A percentile compares a stretch with the other conserved stretches of the same genome.
These are phyloP conservation scores for Squalus acanthias DNA, from an alignment of 2,797 vertebrate genomes.

Conservation along the genomic window DNA sequence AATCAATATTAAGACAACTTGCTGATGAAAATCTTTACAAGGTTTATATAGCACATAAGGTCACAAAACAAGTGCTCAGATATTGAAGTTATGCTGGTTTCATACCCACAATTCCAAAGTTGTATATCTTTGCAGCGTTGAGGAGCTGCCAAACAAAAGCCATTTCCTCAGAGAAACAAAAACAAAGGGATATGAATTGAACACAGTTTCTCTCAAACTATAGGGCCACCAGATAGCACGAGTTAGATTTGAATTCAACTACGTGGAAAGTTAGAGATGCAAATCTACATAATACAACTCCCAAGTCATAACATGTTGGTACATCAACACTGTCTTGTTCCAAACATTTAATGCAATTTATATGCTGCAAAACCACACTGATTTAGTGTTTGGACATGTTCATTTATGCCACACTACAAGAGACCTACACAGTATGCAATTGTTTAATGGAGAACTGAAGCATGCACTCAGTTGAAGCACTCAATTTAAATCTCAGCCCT, in stretches of 20 bases:
- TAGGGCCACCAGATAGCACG: neutral
- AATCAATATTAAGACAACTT: neutral
- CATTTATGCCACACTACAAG: neutral
- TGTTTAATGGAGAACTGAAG: neutral
- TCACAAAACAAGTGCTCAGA: neutral
- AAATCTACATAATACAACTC: neutral
- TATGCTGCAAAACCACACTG: neutral
- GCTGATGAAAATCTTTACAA: neutral
- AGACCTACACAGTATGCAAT: neutral
- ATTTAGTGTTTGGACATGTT: neutral
- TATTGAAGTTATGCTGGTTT: neutral
- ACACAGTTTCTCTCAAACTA: neutral
- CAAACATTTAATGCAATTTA: neutral
- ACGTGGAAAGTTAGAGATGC: neutral
- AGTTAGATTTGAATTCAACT: neutral
- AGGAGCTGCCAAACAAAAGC: neutral
- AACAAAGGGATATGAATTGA: neutral
- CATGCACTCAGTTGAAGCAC: neutral
- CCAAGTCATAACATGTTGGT: neutral
- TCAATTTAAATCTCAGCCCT: neutral
- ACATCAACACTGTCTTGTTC: neutral
- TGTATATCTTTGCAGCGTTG: neutral
- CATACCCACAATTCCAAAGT: neutral
- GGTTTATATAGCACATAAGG: neutral
- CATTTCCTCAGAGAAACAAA: neutral